phyloP scores from a whole-genome alignment of 2,797 vertebrate species.

The Myotis daubentonii region DNA sequence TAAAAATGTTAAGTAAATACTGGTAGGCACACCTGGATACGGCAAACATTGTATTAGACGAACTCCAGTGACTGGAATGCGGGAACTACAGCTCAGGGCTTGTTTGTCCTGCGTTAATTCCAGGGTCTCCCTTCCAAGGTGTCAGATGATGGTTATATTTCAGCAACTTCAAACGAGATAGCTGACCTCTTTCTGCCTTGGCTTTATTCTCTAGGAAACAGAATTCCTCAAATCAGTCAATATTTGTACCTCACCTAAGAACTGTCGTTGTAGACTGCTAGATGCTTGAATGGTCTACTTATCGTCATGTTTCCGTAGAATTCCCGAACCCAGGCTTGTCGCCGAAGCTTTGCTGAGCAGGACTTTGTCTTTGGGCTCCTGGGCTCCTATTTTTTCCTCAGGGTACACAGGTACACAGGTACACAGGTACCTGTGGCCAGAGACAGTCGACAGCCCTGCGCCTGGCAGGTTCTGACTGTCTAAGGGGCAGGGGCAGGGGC shows the following conservation, averaged over 20 bases:
- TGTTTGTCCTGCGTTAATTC: rapidly evolving
- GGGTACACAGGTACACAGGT: conserved; percentile 48
- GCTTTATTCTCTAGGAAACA: conserved; percentile 9
- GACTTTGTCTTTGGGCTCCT: background rate
- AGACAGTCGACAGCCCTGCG: background rate
- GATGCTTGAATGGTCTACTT: background rate
- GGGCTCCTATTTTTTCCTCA: background rate
- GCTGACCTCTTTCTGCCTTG: background rate
- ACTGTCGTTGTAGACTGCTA: background rate
- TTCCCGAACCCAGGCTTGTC: background rate
- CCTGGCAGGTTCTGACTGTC: background rate
- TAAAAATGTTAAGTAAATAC: background rate
- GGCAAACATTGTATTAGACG: background rate
- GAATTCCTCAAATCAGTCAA: background rate
- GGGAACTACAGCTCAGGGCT: background rate
- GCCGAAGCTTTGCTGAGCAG: background rate
- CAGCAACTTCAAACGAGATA: background rate
- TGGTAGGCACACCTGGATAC: background rate
- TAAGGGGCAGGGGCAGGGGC: background rate
- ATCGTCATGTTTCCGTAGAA: background rate
- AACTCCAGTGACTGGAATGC: background rate
- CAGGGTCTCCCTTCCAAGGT: background rate
- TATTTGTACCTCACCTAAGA: background rate
- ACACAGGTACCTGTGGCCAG: conserved; percentile 36
- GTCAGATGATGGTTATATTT: background rate